Conservation (phyloP, 2,888 invertebrate species). For the Mimumesa dahlbomi region DNA sequence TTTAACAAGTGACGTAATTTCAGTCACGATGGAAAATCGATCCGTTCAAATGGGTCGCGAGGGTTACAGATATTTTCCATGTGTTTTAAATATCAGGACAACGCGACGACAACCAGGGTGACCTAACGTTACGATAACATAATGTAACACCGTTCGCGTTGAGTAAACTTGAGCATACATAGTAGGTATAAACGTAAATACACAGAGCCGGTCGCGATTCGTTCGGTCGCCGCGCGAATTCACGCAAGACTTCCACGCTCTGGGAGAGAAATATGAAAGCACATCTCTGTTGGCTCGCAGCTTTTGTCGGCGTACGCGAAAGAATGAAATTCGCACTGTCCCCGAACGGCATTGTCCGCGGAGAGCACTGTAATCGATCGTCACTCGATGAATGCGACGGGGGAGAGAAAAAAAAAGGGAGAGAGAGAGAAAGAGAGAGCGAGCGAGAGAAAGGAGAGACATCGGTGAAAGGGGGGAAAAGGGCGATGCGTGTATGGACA, state of each 20-base stretch:
- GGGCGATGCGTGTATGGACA: constrained; percentile 54
- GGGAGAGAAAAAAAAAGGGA: constrained; percentile 17
- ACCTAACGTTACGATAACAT: too few relatives aligned
- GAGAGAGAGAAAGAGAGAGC: constrained; percentile 29
- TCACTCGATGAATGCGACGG: constrained; percentile 58
- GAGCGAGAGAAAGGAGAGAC: constrained; percentile 38
- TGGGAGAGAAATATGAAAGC: constrained; percentile 52
- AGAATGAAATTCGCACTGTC: constrained; percentile 63
- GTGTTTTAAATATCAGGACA: too few relatives aligned
- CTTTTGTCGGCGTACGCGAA: constrained; percentile 57
- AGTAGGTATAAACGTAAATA: too few relatives aligned
- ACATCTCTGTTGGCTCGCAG: constrained; percentile 30
- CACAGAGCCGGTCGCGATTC: too few relatives aligned
- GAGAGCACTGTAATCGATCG: constrained; percentile 62
- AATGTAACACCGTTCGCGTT: too few relatives aligned
- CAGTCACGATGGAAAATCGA: too few relatives aligned
- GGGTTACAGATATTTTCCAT: too few relatives aligned
- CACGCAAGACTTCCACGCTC: constrained; percentile 56
- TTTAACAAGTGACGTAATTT: too few relatives aligned
- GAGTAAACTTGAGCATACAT: too few relatives aligned
- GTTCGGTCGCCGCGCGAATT: constrained; percentile 44
- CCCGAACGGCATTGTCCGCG: constrained; percentile 59
- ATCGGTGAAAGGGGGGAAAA: constrained; percentile 35
- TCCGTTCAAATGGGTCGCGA: too few relatives aligned
- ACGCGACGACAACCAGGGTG: too few relatives aligned